phyloP scores from a whole-genome alignment of 2,888 invertebrate genomes.

The Aricia artaxerxes region DNA sequence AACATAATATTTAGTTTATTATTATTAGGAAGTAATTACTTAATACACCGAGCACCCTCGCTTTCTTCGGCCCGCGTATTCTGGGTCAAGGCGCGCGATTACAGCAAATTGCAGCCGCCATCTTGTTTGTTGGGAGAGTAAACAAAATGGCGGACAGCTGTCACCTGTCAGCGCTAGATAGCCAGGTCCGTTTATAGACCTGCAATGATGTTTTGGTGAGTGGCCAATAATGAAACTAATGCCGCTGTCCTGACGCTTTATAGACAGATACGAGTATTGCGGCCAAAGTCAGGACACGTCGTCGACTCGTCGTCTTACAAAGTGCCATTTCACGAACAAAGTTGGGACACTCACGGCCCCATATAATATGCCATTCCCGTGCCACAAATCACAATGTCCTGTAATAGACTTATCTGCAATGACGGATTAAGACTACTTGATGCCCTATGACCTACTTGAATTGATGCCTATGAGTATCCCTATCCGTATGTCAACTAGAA shows the following conservation, averaged over 20 bases:
- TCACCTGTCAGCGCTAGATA: constrained; percentile 20
- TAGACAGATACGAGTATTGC: too few relatives aligned
- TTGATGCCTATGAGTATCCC: too few relatives aligned
- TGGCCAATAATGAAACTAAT: not conserved
- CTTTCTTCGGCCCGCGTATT: not conserved
- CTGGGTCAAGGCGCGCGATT: constrained; percentile 3
- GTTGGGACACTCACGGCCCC: too few relatives aligned
- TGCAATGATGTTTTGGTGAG: not conserved
- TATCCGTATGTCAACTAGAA: too few relatives aligned
- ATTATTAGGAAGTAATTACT: not conserved
- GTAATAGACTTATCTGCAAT: too few relatives aligned
- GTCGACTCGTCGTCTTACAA: too few relatives aligned
- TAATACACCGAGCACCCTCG: not conserved
- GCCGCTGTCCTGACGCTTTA: not conserved
- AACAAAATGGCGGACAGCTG: constrained; percentile 40
- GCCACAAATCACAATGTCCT: too few relatives aligned
- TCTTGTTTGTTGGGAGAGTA: constrained; percentile 36
- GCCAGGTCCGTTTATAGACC: not conserved
- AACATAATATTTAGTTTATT: not conserved
- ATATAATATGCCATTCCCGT: too few relatives aligned
- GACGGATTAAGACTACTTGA: too few relatives aligned
- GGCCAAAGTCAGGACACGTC: too few relatives aligned
- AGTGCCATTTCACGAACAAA: too few relatives aligned
- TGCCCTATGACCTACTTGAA: too few relatives aligned
- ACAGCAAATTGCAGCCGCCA: constrained; percentile 29